Base-by-base conservation (phyloP, 2,888 invertebrate species). In the Leucophenga maculata region DNA sequence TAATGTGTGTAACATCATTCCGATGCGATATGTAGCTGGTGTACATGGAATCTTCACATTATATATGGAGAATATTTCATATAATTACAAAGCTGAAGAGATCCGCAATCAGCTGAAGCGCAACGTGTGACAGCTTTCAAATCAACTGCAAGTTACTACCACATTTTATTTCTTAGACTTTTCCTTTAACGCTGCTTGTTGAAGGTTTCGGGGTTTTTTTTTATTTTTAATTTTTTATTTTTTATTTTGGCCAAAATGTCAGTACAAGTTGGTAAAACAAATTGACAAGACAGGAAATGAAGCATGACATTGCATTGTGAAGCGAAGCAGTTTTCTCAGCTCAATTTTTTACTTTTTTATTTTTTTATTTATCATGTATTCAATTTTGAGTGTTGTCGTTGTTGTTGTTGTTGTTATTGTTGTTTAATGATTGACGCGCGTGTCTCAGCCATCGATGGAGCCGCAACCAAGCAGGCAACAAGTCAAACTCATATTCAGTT, bases 231-330 rank as follows among this genome's bases (percentile, higher is more conserved):
- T 18, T 39, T 31, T 59, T 6, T 31, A 3, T 59, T n/a, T 44
- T 18, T 32, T 60, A 32, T 60, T n/a, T 44, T 60, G 22, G 44
- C 26, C 55, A 64, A 44, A 31, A 48, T 4, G 62, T 22, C 65
- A 62, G 18, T 16, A n/a, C 52, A 32, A 57, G 18, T 59, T 52
- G 50, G 68, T 55, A 50, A 69, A 68, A 55, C 74, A 78, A 83
- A 83, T 85, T 86, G 86, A 84, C 86, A 86, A 85, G 84, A 85
- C 83, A 83, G 82, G 83, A 86, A 86, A 85, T 86, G 82, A 86
- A 80, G 80, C 86, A 85, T 86, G 87, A 86, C 85, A 85, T 80
- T 85, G 86, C 87, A 86, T 79, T 85, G 82, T 80, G 79, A 71
- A 70, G 74, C 55, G 67, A 31, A 20, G 68, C 65, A n/a, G 50